Base-by-base conservation (phyloP, 1,140 invertebrate species). In the Trissolcus basalis region DNA sequence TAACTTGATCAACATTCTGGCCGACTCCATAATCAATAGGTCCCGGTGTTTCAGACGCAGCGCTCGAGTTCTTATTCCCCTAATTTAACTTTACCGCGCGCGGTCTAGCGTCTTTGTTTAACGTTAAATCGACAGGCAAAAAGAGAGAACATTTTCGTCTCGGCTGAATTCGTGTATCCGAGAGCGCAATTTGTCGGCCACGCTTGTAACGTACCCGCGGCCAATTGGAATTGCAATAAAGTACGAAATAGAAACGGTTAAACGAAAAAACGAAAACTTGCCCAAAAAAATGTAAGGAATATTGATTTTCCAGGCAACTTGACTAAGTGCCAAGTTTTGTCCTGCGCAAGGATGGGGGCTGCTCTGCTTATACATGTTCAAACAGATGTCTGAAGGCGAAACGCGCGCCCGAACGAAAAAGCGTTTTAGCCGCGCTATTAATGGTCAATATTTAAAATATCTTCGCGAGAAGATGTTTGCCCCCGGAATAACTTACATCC, bases 391-490 rank as follows among this genome's bases (percentile, higher is more conserved):
- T 49, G 43, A 13, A 69, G 50, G 19, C 53, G 60, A 69, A 69
- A 54, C 64, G 14, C 65, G 14, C 44, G 59, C 33, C 12, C n/a
- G 27, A 47, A 60, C 19, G 19, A 60, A 16, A 55, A 59, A 59
- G 45, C 48, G 51, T 35, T 56, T 56, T 35, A 49, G 58, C 14
- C n/a, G 43, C 45, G 43, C 45, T 56, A 55, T 71, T 63, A 63
- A 63, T 33, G 58, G 68, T 56, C 68, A 71, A 71, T 71, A 71
- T 71, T 71, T 63, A 71, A 63, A 60, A 54, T 48, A 70, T 55
- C 43, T 44, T 27, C 19, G 19, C 5, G 43, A 48, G 43, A 55
- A 15, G 10, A 16, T 51, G 27, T 55, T 64, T 55, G 15, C 45
- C 36, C 16, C 36, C 16, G 33, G 14, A 63, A 19, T 53, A 63